These are phyloP conservation scores for Aurelia coerulea DNA, from an alignment of 30 jellyfish, hydroid and myxozoan genomes.

Conservation along the genomic window DNA sequence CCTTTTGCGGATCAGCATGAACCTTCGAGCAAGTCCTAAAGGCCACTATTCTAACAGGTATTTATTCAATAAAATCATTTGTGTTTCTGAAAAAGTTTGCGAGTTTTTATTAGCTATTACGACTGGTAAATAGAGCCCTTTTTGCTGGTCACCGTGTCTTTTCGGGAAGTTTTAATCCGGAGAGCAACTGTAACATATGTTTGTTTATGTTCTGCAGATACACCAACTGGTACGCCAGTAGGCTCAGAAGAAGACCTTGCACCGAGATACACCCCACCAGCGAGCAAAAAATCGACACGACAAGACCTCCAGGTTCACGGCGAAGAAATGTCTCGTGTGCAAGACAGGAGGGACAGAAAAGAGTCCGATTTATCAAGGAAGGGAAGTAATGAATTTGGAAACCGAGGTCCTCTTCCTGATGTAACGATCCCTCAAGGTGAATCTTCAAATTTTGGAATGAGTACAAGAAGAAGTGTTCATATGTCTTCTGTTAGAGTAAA, in stretches of 20 bases:
- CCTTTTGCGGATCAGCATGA: too few species aligned
- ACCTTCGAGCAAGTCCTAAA: too few species aligned
- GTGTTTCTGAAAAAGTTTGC: too few species aligned
- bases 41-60: too few species aligned
- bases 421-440: constrained; percentile 82
- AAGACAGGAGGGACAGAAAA: constrained; percentile 21
- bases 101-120: too few species aligned
- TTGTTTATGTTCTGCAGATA: constrained; percentile 2
- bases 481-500: constrained; percentile 85
- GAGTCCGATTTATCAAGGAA: constrained; percentile 3
- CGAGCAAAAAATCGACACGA: constrained; percentile 6
- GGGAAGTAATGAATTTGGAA: constrained; percentile 58
- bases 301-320: constrained; percentile 40
- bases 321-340: constrained; percentile 47
- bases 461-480: constrained; percentile 78
- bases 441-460: constrained; percentile 67
- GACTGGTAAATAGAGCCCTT: too few species aligned
- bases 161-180: too few species aligned
- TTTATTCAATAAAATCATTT: too few species aligned
- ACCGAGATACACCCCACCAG: constrained; percentile 59
- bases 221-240: constrained; percentile 87
- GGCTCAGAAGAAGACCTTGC: constrained; percentile 90
- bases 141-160: too few species aligned
- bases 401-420: constrained; percentile 95
- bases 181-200: too few species aligned